Base-by-base conservation (phyloP, 2,113 vertebrate species). In the Marcusenius ussheri region DNA sequence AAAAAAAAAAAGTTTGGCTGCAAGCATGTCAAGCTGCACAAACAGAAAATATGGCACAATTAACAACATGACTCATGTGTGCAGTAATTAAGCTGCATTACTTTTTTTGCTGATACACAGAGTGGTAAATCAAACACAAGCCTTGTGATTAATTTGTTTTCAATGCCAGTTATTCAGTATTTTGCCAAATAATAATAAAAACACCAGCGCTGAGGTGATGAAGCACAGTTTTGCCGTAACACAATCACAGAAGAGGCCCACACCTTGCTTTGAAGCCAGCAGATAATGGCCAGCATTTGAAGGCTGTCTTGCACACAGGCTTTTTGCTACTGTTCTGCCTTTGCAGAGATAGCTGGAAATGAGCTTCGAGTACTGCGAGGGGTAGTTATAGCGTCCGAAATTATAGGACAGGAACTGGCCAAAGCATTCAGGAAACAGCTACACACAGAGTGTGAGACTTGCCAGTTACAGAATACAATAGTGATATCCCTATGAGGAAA, bases 231-330 rank as follows among this genome's bases (percentile, higher is more conserved):
- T 83, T 39, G 5, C 15, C 17, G 83, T 27, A 15, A 83, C 27
- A 88, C 87, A 91, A 87, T 83, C 87, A 88, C 3, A 91, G 56
- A 70, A 70, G 0, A 49, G 58, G 10, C 88, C 42, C 27, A 31
- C n/a, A 5, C 56, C 46, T 83, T 27, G 70, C 49, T 83, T 87
- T 87, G 56, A 87, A 87, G 46, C 6, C 58, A 39, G 84, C 27
- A 49, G 89, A 87, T n/a, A 46, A 90, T n/a, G 45, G 21, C 45
- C 42, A n/a, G 83, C 83, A 90, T 87, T 87, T 87, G 74, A 66
- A 58, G 19, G 10, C 39, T 31, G 17, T 84, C 47, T 42, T 45
- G 50, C 35, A 3, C 15, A 1, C 46, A 50, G 31, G 46, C 49
- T 50, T 21, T 70, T 39, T 87, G 17, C 45, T 49, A 47, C 45